Evolutionary conservation across 2,888 invertebrate species (phyloP).

Genomic region (Chaetogeoica ovagalla): DNA sequence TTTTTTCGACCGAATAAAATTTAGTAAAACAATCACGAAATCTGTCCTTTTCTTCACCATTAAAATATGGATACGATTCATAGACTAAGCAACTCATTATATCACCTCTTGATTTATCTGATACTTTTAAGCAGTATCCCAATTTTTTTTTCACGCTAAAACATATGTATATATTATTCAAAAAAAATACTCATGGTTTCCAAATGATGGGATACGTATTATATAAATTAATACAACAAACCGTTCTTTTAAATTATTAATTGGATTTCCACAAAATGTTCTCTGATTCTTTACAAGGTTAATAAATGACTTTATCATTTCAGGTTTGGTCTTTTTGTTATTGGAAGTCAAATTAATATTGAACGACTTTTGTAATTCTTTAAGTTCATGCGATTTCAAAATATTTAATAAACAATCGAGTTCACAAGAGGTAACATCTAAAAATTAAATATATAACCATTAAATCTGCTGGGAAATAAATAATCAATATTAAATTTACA

Average conservation of each 20-base stretch:
- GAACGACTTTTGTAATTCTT: conserved; percentile 60
- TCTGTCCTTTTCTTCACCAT: conserved; percentile 60
- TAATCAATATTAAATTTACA: neutral
- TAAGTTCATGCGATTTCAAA: conserved; percentile 59
- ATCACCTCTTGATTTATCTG: conserved; percentile 59
- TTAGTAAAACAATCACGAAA: conserved; percentile 60
- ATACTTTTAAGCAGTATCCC: conserved; percentile 61
- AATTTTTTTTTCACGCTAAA: conserved; percentile 60
- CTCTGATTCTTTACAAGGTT: conserved; percentile 29
- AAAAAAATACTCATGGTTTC: neutral
- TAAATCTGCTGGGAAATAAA: neutral
- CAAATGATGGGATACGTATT: neutral
- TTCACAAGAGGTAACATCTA: conserved; percentile 39
- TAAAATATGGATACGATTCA: conserved; percentile 62
- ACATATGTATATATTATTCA: conserved; percentile 20
- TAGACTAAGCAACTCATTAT: conserved; percentile 61
- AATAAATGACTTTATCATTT: conserved; percentile 59
- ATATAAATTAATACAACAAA: conserved; percentile 2
- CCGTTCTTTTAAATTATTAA: conserved; percentile 45
- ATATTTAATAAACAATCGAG: conserved; percentile 56
- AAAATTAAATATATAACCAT: conserved; percentile 2
- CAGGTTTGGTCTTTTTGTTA: conserved; percentile 57
- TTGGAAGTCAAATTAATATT: conserved; percentile 56
- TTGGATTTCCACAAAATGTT: conserved; percentile 34
- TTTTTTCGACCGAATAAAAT: conserved; percentile 28